A percentile compares a stretch with the other conserved stretches of the same genome.
phyloP scores from a whole-genome alignment of 2,888 invertebrate species.

The Lumbricus terrestris region DNA sequence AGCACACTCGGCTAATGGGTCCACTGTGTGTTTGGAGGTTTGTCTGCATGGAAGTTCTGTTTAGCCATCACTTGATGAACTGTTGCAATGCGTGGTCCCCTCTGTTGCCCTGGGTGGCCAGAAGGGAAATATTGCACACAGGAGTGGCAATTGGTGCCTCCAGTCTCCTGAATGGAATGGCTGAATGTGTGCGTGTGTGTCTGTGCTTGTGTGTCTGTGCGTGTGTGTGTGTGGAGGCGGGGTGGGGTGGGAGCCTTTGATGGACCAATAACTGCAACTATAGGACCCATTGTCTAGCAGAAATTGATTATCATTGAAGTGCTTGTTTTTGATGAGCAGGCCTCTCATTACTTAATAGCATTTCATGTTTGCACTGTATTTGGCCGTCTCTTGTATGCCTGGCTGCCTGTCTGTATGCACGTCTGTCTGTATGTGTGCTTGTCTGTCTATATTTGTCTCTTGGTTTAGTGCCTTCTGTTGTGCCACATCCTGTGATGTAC shows the following conservation, averaged over 20 bases:
- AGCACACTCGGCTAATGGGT: not conserved
- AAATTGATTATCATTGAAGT: not conserved
- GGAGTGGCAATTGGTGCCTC: not conserved
- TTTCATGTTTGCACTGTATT: not conserved
- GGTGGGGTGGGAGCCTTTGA: too few species aligned
- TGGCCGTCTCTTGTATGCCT: not conserved
- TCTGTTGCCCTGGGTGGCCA: not conserved
- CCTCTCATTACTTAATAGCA: slow-evolving; percentile 9
- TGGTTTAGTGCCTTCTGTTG: not conserved
- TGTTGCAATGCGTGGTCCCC: not conserved
- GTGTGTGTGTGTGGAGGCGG: too few species aligned
- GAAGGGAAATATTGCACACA: too few species aligned
- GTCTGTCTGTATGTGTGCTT: not conserved
- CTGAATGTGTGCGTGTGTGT: not conserved
- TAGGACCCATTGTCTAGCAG: not conserved
- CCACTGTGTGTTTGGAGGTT: not conserved
- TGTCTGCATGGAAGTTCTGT: not conserved
- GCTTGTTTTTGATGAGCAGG: not conserved
- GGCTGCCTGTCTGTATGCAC: not conserved
- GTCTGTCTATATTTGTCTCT: not conserved
- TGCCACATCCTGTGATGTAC: not conserved
- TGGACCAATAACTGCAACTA: not conserved
- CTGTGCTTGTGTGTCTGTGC: too few species aligned
- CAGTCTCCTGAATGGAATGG: not conserved
- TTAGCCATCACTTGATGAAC: not conserved